phyloP scores from a whole-genome alignment of 35 echinoderm and acorn worm species.

The Ophioderma brevispina region DNA sequence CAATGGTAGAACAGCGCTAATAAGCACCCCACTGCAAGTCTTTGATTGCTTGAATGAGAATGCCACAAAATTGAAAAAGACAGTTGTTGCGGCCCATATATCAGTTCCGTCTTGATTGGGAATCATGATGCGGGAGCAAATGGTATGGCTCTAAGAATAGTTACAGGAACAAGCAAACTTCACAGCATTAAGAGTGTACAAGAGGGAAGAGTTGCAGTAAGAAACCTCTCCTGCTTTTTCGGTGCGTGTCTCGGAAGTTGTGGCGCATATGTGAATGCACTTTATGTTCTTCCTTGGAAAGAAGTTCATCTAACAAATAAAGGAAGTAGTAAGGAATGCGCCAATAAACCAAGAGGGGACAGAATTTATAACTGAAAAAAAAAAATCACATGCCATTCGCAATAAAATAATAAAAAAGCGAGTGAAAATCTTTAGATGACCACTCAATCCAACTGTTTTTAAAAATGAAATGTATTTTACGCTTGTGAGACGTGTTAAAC shows the following conservation, averaged over 20 bases:
- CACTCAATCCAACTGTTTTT: too few species aligned
- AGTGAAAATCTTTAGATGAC: too few species aligned
- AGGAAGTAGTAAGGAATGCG: neutral
- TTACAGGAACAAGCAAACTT: constrained; percentile 67
- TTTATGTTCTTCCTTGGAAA: neutral
- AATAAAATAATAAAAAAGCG: too few species aligned
- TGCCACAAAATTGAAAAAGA: constrained; percentile 48
- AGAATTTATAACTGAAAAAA: neutral
- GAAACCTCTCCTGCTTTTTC: constrained; percentile 80
- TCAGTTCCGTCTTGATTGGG: constrained; percentile 62
- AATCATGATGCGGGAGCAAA: constrained; percentile 26
- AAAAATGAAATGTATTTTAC: too few species aligned
- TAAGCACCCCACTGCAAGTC: constrained; percentile 51
- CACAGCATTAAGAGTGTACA: constrained; percentile 64
- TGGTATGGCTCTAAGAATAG: constrained; percentile 37
- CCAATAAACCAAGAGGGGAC: neutral
- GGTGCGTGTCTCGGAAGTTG: constrained; percentile 11
- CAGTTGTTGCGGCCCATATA: constrained; percentile 57
- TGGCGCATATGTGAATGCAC: neutral
- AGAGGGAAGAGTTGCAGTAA: constrained; percentile 26
- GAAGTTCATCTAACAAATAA: neutral
- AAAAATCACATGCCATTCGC: neutral
- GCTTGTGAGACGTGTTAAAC: too few species aligned
- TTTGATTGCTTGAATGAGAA: constrained; percentile 27
- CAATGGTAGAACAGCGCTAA: constrained; percentile 50